Base-by-base conservation (phyloP, 2,888 invertebrate genomes). In the Ormyrus pomaceus region DNA sequence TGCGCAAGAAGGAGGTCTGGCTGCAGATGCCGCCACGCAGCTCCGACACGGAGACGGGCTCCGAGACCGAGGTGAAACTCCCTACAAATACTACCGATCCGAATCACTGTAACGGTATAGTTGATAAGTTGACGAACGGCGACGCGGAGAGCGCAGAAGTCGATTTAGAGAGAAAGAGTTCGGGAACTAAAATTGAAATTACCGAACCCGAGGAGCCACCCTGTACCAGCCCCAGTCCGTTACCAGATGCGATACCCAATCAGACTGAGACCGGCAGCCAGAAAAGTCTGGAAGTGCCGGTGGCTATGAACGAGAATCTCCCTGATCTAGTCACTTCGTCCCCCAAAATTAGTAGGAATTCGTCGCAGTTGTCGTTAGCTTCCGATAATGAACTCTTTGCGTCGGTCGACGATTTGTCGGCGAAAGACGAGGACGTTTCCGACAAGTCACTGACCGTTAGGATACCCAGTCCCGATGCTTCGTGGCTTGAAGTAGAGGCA, bases 21-120 rank as follows among this genome's bases (percentile, higher is more conserved):
- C 91, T 94, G 74, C 92, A 93, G 87, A 93, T 94, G 72, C 93
- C 94, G 66, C 91, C 92, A n/a, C 91, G 92, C 62, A 92, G 92
- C 84, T 91, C 93, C 81, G 94, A 94, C 84, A 93, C 94, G 80
- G 95, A 95, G 86, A 93, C 93, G 51, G 93, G 93, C 87, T 93
- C 93, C 77, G 95, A 95, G 91, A 95, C 95, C 85, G 95, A 95
- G 94, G 95, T 95, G 93, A 92, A 93, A 91, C 79, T 80, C 77
- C 77, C 81, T 77, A 55, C 82, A 73, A 53, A 72, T 79, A 79
- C 65, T 77, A 72, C 9, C 68, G 61, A 66, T 55, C 55, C 66
- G 5, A 46, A 13, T 53, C 61, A 65, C 59, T 10, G 19, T 66
- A 59, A 55, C 65, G 58, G 71, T 77, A 5, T 10, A 6, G 7